Evolutionary conservation across 2,797 vertebrate genomes (phyloP), one percentile per base, ranked within the genome.

Genomic region (Liparis tanakae): DNA sequence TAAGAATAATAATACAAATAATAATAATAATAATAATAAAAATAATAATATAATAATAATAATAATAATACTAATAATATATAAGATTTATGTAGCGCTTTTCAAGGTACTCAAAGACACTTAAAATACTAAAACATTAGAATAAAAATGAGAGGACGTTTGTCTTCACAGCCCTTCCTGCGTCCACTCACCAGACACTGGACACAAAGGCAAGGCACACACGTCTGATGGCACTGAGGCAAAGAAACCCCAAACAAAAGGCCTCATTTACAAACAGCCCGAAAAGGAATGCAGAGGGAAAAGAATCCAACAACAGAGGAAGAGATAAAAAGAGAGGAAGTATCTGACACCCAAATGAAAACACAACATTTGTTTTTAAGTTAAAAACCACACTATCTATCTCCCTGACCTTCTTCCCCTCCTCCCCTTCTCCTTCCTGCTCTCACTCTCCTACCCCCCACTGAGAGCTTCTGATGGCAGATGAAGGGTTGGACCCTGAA

Each of bases 401-500:
- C 70, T 67, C 22, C 39, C 30, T 59, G 41, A 64, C 71, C 53
- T 67, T 30, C 54, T 20, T 44, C 44, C 17, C 3, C 22, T 36
- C 30, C 48, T 18, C 63, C 43, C 4, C 6, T 57, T 63, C 64
- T 43, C 30, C 61, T 57, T 61, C 64, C 77, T 53, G 37, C 68
- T 39, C 10, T 13, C 5, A n/a, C 57, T 18, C 59, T 61, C 37
- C 30, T 58, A 46, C 34, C 7, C 54, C 59, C 58, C 61, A 44
- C 75, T 10, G 67, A 59, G 67, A 76, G 39, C 50, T 33, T 39
- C 10, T 76, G 62, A 63, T 46, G 17, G 39, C 65, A 79, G 67
- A 70, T 72, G 65, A 72, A 70, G 30, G 76, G 15, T 7, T 22
- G 56, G 74, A 78, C 59, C 74, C 50, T 67, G 54, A 81, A 86